A percentile compares a stretch with the other conserved stretches of the same genome.
phyloP scores from a whole-genome alignment of 2,113 vertebrate species.

The Cynopterus brachyotis region DNA sequence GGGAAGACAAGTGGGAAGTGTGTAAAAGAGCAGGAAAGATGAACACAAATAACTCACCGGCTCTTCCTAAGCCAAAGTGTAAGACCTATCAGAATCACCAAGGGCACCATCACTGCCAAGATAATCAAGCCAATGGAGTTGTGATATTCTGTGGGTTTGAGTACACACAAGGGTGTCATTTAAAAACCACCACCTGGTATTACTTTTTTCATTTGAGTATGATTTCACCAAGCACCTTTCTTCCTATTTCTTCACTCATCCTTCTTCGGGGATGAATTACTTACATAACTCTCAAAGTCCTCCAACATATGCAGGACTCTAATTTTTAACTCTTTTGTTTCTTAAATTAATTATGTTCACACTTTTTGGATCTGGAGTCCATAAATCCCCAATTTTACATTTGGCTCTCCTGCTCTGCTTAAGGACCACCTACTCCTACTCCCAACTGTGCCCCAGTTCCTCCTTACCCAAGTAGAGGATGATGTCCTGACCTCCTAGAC shows the following conservation, averaged over 20 bases:
- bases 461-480: not conserved
- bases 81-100: not conserved
- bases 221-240: not conserved
- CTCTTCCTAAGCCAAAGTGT: not conserved
- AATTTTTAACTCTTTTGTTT: not conserved
- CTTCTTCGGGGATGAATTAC: not conserved
- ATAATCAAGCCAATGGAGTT: not conserved
- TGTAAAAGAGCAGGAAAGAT: not conserved
- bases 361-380: fast-evolving
- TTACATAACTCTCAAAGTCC: not conserved
- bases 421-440: fast-evolving
- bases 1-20: not conserved
- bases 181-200: not conserved
- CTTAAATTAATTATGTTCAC: not conserved
- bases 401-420: fast-evolving
- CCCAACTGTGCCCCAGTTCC: fast-evolving
- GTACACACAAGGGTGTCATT: not conserved
- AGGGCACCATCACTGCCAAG: not conserved
- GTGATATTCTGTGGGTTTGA: not conserved
- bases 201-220: not conserved
- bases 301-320: not conserved
- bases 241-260: not conserved
- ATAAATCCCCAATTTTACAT: not conserved
- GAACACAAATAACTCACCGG: not conserved
- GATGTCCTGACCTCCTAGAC: not conserved